These are phyloP conservation scores for Sebastolobus alascanus DNA, from an alignment of 2,797 vertebrate species.

Conservation along the genomic window DNA sequence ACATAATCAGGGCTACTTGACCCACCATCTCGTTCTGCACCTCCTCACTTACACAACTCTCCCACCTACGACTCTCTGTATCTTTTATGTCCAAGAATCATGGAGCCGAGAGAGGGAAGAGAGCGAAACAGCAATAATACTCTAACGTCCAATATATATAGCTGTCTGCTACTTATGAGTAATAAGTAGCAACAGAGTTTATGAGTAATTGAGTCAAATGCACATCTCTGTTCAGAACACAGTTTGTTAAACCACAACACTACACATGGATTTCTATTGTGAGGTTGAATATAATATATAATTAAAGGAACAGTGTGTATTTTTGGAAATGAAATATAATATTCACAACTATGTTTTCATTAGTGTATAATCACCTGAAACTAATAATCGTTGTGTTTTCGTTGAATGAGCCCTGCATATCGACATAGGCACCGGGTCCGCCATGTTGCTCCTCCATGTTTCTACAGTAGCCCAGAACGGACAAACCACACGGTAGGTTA, in stretches of 20 bases:
- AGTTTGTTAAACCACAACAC: conserved; percentile 26
- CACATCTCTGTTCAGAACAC: conserved; percentile 41
- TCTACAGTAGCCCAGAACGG: too few relatives aligned
- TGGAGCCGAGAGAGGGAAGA: conserved; percentile 42
- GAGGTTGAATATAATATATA: not conserved
- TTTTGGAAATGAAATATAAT: too few relatives aligned
- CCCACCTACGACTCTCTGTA: conserved; percentile 77
- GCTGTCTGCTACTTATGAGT: conserved; percentile 63
- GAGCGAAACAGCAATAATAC: conserved; percentile 42
- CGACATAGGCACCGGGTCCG: too few relatives aligned
- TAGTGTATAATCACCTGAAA: too few relatives aligned
- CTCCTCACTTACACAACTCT: conserved; percentile 83
- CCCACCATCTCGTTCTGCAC: conserved; percentile 70
- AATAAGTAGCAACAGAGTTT: conserved; percentile 45
- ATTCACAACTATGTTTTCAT: too few relatives aligned
- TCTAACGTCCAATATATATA: conserved; percentile 50
- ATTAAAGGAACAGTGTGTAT: too few relatives aligned
- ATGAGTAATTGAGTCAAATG: conserved; percentile 66
- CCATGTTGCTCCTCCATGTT: too few relatives aligned
- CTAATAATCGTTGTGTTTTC: too few relatives aligned
- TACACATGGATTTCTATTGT: conserved; percentile 14
- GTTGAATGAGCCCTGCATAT: too few relatives aligned
- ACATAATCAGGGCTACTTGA: conserved; percentile 80
- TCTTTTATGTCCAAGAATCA: conserved; percentile 75
- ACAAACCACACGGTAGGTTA: too few relatives aligned